Evolutionary conservation across 1,140 invertebrate species (phyloP), one percentile per base, ranked within the genome.

Genomic region (Camponotus pennsylvanicus): DNA sequence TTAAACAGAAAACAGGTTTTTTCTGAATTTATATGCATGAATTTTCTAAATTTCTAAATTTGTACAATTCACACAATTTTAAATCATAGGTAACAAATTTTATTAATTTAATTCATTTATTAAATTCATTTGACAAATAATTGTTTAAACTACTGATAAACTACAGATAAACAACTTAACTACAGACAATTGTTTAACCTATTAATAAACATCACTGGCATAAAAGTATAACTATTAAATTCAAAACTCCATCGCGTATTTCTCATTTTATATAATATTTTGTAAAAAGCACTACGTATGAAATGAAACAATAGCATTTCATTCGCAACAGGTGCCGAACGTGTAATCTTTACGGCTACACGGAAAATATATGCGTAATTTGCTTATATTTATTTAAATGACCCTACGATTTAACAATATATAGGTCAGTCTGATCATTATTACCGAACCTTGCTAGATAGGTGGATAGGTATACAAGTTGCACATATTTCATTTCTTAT

Each of bases 401-500:
- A 13, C 6, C 8, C 8, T 13, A n/a, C 13, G 40, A 27, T 15
- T 21, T 27, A 34, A 34, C 15, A 32, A 66, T 66, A 37, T 34
- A 66, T 66, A 34, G 63, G 27, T 34, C 61, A 34, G 32, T 18
- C 18, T 11, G 34, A 37, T 37, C 63, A 69, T 21, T 40, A 40
- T 45, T 49, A 15, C 40, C 37, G 15, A 69, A 45, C 15, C 13
- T 21, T 15, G 40, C 40, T n/a, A 34, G 32, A 63, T 57, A 57
- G 18, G n/a, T 59, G n/a, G 8, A 63, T 32, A 40, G 64, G 11
- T 37, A 69, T 27, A 45, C 67, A n/a, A 69, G 37, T 42, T 15
- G 49, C 27, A 27, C 42, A 45, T 69, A 69, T 69, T 69, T 69
- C 67, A 69, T 15, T 69, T 69, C 67, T 69, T 69, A 69, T 69